Conservation (phyloP, 1,140 invertebrate genomes). For the Andrena cerasifolii region DNA sequence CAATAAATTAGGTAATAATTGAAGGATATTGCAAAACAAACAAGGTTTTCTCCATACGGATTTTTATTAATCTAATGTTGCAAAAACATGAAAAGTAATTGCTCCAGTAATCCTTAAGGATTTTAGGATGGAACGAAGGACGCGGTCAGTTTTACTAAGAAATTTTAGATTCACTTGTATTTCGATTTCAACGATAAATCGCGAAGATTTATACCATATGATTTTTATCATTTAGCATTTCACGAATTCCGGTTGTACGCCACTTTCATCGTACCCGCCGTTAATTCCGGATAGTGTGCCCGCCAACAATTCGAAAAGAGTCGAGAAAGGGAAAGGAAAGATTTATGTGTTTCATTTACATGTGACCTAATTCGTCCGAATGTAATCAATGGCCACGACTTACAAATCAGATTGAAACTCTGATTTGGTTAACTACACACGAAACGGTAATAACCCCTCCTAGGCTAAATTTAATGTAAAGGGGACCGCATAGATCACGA, state of each 20-base stretch:
- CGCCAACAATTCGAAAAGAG: conserved; percentile 58
- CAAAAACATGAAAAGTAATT: too few relatives aligned
- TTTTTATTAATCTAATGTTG: too few relatives aligned
- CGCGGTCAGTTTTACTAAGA: too few relatives aligned
- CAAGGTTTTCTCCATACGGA: too few relatives aligned
- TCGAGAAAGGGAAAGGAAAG: conserved; percentile 41
- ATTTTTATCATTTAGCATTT: background rate
- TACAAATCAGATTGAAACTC: conserved; percentile 65
- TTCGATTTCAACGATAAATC: background rate
- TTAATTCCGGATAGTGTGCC: conserved; percentile 51
- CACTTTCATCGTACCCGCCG: conserved; percentile 8
- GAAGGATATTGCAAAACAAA: too few relatives aligned
- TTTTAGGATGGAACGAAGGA: too few relatives aligned
- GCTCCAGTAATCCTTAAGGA: too few relatives aligned
- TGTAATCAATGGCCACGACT: conserved; percentile 65
- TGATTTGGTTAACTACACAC: conserved; percentile 68
- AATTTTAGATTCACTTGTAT: background rate
- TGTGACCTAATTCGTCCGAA: conserved; percentile 67
- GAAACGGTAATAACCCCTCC: conserved; percentile 67
- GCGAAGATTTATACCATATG: background rate
- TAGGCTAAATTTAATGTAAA: conserved; percentile 63
- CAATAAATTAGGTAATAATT: too few relatives aligned
- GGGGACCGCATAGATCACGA: conserved; percentile 53
- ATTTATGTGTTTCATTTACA: conserved; percentile 70
- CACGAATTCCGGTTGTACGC: background rate